A percentile compares a stretch with the other conserved stretches of the same genome.
Evolutionary conservation across 2,797 vertebrate species (phyloP).

Genomic region (Sebastes nivosus): DNA sequence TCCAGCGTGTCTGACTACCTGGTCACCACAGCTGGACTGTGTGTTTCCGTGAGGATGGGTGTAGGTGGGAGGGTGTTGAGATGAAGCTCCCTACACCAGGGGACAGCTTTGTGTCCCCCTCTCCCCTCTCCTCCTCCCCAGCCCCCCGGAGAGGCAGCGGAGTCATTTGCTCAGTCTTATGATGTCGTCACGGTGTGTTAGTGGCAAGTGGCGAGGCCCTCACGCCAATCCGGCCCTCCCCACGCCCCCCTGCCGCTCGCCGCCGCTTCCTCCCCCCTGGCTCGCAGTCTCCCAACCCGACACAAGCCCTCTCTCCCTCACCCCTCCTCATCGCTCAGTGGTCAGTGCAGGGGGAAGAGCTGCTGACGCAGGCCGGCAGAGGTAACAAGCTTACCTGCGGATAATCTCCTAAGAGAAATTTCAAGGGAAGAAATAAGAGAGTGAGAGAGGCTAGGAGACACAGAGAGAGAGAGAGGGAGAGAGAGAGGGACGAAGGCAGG

Average conservation of each 20-base stretch:
- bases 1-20: constrained; percentile 53
- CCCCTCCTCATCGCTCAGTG: constrained; percentile 66
- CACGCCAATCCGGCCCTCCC: constrained; percentile 45
- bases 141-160: constrained; percentile 71
- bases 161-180: constrained; percentile 87
- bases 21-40: constrained; percentile 39
- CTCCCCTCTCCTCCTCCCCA: constrained; percentile 11
- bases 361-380: constrained; percentile 84
- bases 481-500: constrained; percentile 25
- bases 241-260: constrained; percentile 24
- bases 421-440: constrained; percentile 79
- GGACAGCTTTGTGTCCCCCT: constrained; percentile 61
- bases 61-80: constrained; percentile 13
- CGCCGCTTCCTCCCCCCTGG: constrained; percentile 17
- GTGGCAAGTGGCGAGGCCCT: constrained; percentile 64
- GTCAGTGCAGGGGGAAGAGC: constrained; percentile 80
- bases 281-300: constrained; percentile 29
- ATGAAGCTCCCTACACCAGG: constrained; percentile 52
- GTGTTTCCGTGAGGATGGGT: neutral
- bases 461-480: constrained; percentile 27
- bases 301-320: constrained; percentile 36
- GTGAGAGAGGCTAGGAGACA: constrained; percentile 35
- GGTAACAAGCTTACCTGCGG: constrained; percentile 88
- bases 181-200: constrained; percentile 87
- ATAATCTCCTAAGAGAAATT: constrained; percentile 88